phyloP scores from a whole-genome alignment of 2,888 invertebrate species.

The Papilio elwesi region DNA sequence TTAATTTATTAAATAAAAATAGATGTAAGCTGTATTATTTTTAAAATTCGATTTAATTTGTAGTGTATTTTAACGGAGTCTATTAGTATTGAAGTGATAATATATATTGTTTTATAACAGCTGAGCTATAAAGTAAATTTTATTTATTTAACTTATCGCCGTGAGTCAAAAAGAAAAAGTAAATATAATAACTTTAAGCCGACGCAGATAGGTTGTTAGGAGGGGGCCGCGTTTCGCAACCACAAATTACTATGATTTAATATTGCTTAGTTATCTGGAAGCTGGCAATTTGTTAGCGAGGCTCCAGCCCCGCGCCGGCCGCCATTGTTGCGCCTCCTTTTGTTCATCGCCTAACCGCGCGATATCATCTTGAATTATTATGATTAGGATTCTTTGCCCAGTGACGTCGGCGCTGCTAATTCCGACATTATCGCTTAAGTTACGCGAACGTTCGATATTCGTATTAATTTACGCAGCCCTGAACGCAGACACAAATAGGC shows the following conservation, averaged over 20 bases:
- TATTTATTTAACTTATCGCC: constrained; percentile 18
- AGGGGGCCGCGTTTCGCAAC: constrained; percentile 75
- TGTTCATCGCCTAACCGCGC: constrained; percentile 78
- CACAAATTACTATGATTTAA: constrained; percentile 84
- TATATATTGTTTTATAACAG: too few relatives aligned
- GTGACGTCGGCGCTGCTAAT: constrained; percentile 78
- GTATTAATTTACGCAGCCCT: constrained; percentile 24
- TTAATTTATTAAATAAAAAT: too few relatives aligned
- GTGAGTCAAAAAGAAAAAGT: constrained; percentile 50
- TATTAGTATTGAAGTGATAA: too few relatives aligned
- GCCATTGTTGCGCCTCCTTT: constrained; percentile 81
- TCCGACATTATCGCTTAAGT: constrained; percentile 72
- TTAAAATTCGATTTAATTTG: too few relatives aligned
- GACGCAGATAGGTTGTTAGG: constrained; percentile 68
- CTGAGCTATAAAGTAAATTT: neutral
- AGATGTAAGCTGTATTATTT: too few relatives aligned
- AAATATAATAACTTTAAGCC: constrained; percentile 61
- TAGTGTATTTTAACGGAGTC: too few relatives aligned
- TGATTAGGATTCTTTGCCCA: constrained; percentile 83
- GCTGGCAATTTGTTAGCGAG: constrained; percentile 82
- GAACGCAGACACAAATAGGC: neutral
- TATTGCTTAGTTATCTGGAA: constrained; percentile 84
- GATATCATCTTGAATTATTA: constrained; percentile 84
- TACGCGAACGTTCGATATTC: constrained; percentile 31
- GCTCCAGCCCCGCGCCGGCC: constrained; percentile 71